Evolutionary conservation across 2,888 invertebrate genomes (phyloP).

Genomic region (Hypselothyrea guttata): DNA sequence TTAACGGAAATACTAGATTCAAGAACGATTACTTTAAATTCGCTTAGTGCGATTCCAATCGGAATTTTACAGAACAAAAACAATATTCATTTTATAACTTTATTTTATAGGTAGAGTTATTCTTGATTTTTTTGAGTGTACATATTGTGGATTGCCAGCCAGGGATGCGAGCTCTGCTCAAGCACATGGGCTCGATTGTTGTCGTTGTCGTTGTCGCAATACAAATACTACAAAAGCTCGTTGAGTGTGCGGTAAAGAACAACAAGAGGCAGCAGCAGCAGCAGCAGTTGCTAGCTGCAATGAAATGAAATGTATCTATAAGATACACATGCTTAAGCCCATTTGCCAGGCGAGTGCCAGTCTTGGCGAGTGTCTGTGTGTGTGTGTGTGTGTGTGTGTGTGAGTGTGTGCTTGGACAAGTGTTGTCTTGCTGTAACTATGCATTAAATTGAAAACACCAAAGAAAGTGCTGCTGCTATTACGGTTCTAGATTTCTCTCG

Average conservation of each 20-base stretch:
- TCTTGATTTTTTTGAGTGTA: slow-evolving; percentile 34
- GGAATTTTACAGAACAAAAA: too few relatives aligned
- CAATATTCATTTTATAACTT: too few relatives aligned
- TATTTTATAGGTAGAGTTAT: slow-evolving; percentile 1
- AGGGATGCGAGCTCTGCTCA: slow-evolving; percentile 33
- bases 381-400: slow-evolving; percentile 8
- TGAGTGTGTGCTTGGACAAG: slow-evolving; percentile 12
- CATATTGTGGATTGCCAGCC: slow-evolving; percentile 24
- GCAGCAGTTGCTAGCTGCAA: slow-evolving; percentile 55
- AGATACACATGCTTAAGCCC: slow-evolving; percentile 35
- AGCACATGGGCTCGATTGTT: slow-evolving; percentile 59
- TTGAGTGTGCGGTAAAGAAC: slow-evolving; percentile 29
- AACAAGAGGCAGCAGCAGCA: slow-evolving; percentile 22
- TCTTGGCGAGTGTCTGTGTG: slow-evolving; percentile 18
- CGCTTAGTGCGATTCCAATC: too few relatives aligned
- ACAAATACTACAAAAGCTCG: slow-evolving; percentile 40
- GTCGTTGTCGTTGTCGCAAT: slow-evolving; percentile 46
- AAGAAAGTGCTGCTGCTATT: slow-evolving; percentile 58
- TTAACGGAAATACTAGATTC: too few relatives aligned
- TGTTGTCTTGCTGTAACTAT: slow-evolving; percentile 66
- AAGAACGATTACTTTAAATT: too few relatives aligned
- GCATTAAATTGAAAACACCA: slow-evolving; percentile 68
- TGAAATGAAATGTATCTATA: slow-evolving; percentile 64
- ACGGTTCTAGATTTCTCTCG: slow-evolving; percentile 69
- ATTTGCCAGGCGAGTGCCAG: slow-evolving; percentile 5